Conservation (phyloP, 2,888 invertebrate genomes). For the Frankliniella fusca region DNA sequence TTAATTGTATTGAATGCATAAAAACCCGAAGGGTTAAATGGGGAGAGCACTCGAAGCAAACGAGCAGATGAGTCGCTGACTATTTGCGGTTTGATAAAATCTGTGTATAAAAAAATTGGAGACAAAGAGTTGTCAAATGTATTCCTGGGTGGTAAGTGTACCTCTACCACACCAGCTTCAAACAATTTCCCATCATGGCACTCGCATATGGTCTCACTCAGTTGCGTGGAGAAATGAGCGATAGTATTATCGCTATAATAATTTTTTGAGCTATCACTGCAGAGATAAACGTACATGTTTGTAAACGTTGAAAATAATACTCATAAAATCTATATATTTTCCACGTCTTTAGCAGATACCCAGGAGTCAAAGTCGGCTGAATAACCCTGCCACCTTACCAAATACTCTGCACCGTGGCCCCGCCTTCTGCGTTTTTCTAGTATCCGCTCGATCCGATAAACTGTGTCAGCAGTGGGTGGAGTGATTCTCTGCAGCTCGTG, state of each 20-base stretch:
- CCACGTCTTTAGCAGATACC: background rate
- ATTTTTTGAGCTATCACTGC: background rate
- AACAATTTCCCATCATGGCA: background rate
- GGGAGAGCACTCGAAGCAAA: background rate
- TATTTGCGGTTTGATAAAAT: background rate
- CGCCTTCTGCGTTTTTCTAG: background rate
- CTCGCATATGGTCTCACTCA: background rate
- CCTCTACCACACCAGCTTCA: background rate
- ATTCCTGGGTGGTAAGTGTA: background rate
- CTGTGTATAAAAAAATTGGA: background rate
- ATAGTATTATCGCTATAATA: no score
- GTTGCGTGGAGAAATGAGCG: background rate
- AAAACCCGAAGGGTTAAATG: background rate
- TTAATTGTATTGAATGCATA: background rate
- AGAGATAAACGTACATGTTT: background rate
- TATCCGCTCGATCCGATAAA: background rate
- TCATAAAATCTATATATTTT: background rate
- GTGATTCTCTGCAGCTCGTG: background rate
- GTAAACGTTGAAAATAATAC: background rate
- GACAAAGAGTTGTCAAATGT: background rate
- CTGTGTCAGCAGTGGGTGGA: background rate
- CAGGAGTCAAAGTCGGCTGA: background rate
- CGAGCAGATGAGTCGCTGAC: background rate
- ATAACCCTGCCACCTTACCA: conserved; percentile 2
- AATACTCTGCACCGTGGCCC: background rate